Conservation (phyloP, 2,113 vertebrate genomes). For the Ammodytes dubius region DNA sequence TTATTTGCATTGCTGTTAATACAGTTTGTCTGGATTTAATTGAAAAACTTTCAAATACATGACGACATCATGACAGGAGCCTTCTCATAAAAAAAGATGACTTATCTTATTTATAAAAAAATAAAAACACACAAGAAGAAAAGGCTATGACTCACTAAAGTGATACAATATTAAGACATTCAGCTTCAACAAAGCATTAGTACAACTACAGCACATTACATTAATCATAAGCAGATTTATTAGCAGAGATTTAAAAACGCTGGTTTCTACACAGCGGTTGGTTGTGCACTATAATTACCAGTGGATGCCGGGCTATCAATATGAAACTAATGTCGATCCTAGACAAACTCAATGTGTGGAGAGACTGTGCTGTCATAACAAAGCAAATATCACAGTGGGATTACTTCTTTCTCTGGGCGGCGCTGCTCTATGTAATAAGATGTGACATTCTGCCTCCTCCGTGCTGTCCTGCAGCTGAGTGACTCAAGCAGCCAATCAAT, state of each 20-base stretch:
- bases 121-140: neutral
- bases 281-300: constrained; percentile 51
- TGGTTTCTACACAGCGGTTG: constrained; percentile 28
- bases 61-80: neutral
- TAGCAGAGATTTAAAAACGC: constrained; percentile 5
- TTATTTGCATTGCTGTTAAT: neutral
- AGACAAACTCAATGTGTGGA: constrained; percentile 58
- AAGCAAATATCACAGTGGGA: constrained; percentile 68
- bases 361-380: constrained; percentile 68
- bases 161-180: constrained; percentile 4
- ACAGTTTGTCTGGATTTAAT: neutral
- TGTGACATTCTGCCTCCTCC: constrained; percentile 72
- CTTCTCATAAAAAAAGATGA: neutral
- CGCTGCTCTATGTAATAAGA: constrained; percentile 66
- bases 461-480: constrained; percentile 46
- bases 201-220: constrained; percentile 6
- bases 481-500: constrained; percentile 72
- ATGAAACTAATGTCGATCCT: constrained; percentile 47
- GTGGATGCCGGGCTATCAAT: constrained; percentile 26
- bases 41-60: neutral
- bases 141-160: neutral
- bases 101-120: neutral
- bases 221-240: constrained; percentile 15
- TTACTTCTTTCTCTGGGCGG: constrained; percentile 59
- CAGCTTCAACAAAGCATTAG: constrained; percentile 1